Evolutionary conservation across 2,888 invertebrate species (phyloP), one percentile per base, ranked within the genome.

Genomic region (Ophion slaviceki): DNA sequence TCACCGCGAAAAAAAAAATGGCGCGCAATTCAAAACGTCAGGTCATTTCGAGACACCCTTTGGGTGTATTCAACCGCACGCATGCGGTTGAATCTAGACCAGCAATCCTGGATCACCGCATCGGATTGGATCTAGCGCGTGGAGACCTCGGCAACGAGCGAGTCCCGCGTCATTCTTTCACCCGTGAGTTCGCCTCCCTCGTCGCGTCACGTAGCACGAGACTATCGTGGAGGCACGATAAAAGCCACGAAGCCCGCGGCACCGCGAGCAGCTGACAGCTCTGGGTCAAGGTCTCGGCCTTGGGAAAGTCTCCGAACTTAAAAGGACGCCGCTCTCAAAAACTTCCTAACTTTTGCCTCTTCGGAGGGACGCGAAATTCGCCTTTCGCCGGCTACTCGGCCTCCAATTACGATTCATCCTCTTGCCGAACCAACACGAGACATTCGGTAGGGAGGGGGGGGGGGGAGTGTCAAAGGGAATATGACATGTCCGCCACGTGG

Each of bases 231-330:
- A 3, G 17, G 14, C 14, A 14, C 17, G 53, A 14, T 53, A 17
- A 53, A 53, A 53, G 53, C 53, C 53, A 17, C 11, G 14, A 3
- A 53, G 14, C 53, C 53, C 53, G 53, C 17, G 17, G 14, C 53
- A 53, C 17, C 17, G 1, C 53, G 53, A 14, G 14, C 53, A 53
- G 53, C 53, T 53, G 53, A 53, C 53, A 14, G 59, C 24, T 62
- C 24, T 62, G 75, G 75, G 75, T 77, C 77, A 77, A 77, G 77
- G 77, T 67, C 67, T 57, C 47, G 67, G 53, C 77, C 77, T 77
- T 77, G 77, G 8, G 4, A 45, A 66, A 47, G 32, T 32, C n/a
- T 8, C 11, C 36, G 66, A 36, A 45, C 32, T 64, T 28, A 32
- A 77, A 59, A 17, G 53, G 1, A 53, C 14, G 3, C 53, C 2